Evolutionary conservation across 2,113 vertebrate genomes (phyloP).

Genomic region (Pseudopipra pipra): DNA sequence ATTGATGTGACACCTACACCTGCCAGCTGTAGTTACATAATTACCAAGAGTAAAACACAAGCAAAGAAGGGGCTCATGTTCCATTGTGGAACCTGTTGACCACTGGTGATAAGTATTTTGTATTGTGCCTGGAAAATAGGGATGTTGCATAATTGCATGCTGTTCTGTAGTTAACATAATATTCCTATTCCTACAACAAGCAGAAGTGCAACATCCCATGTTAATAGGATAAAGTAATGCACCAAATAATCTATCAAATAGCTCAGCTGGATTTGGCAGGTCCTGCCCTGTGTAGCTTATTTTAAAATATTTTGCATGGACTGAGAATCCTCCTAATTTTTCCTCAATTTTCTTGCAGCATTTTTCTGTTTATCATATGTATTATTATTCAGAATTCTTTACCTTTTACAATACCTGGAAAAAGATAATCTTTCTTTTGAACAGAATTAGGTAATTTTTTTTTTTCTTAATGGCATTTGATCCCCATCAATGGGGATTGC

Average conservation of each 20-base stretch:
- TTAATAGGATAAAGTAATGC: not conserved
- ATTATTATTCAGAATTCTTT: not conserved
- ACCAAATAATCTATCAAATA: not conserved
- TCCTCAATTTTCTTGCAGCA: not conserved
- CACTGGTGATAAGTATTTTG: not conserved
- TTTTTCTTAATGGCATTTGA: not conserved
- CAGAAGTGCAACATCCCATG: not conserved
- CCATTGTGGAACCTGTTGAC: not conserved
- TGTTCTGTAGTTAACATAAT: not conserved
- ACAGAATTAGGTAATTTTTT: not conserved
- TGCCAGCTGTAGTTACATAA: not conserved
- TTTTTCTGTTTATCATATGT: not conserved
- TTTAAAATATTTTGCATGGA: not conserved
- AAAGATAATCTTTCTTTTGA: not conserved
- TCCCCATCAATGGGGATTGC: not conserved
- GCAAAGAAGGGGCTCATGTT: not conserved
- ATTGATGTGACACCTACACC: not conserved
- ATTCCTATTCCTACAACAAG: not conserved
- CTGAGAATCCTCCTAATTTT: not conserved
- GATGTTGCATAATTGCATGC: not conserved
- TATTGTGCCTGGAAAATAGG: not conserved
- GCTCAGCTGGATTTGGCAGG: not conserved
- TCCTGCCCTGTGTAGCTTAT: not conserved
- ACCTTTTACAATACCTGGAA: not conserved
- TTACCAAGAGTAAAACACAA: not conserved